Evolutionary conservation across 2,113 vertebrate species (phyloP), one percentile per base, ranked within the genome.

Genomic region (Trematomus loennbergii): DNA sequence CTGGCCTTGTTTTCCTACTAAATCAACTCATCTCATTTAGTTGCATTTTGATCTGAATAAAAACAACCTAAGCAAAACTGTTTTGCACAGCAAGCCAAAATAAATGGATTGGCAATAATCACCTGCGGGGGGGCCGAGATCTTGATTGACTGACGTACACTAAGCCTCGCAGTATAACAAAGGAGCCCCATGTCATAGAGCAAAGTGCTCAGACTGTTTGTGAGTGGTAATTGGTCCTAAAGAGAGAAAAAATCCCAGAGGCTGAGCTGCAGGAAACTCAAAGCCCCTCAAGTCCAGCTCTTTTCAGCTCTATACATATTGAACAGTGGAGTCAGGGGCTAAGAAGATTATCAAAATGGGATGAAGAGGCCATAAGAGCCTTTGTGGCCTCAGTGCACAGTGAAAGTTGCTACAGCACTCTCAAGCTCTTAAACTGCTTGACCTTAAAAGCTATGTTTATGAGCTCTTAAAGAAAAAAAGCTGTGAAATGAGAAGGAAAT

Each of bases 341-440:
- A 94, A 95, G 92, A 82, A 93, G 94, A 95, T 96, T 95, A 95
- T 60, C 87, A 88, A 93, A 95, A 95, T 95, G 91, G 93, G 94
- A 95, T 95, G 89, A 95, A 94, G 89, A 89, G 89, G 82, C 91
- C 72, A 72, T 93, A 91, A 91, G 85, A 91, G 92, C 84, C 90
- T 95, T 93, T 94, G 92, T 86, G 81, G 86, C 82, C 90, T 87
- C 84, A 74, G 67, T n/a, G 64, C 40, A 81, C 74, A 79, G 86
- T 83, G 85, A 92, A 93, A 92, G 89, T 94, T 92, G 79, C 46
- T 60, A 22, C 64, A n/a, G 80, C 50, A 4, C 66, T 87, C 79
- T 25, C 72, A 85, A 93, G 91, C 90, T 40, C 74, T 89, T 90
- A 87, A 90, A 93, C 87, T 84, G 87, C 71, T 86, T 90, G 91